Evolutionary conservation across 1,140 invertebrate species (phyloP).

Genomic region (Megalonaias nervosa): DNA sequence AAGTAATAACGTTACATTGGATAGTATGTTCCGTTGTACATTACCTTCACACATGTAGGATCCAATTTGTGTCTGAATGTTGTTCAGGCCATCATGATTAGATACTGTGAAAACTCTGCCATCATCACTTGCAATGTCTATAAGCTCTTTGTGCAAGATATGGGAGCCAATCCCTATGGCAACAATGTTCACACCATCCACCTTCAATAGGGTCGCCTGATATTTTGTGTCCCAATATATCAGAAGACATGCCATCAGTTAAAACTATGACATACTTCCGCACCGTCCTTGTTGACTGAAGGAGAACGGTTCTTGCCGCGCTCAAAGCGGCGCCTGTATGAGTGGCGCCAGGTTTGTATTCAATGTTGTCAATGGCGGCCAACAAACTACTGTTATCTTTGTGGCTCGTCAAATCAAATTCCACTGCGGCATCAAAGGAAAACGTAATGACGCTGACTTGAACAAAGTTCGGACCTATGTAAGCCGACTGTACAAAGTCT

Average conservation of each 20-base stretch:
- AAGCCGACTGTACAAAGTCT: constrained; percentile 10
- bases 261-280: constrained; percentile 7
- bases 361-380: constrained; percentile 16
- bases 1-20: no score
- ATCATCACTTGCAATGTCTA: no score
- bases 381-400: constrained; percentile 2
- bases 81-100: no score
- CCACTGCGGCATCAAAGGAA: constrained; percentile 12
- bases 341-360: constrained; percentile 15
- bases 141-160: no score
- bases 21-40: no score
- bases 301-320: background rate
- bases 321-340: constrained; percentile 15
- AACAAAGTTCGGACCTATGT: constrained; percentile 11
- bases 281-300: background rate
- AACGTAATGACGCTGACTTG: constrained; percentile 27
- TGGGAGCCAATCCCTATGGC: background rate
- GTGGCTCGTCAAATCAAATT: constrained; percentile 21
- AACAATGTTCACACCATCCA: background rate
- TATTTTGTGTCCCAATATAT: constrained; percentile 2
- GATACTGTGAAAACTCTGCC: no score
- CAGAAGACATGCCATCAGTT: constrained; percentile 30
- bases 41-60: no score
- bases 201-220: constrained; percentile 2
- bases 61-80: no score